Evolutionary conservation across 64 coral and sea anemone species (phyloP), one percentile per base, ranked within the genome.

Genomic region (Dendrophyllia cribrosa): DNA sequence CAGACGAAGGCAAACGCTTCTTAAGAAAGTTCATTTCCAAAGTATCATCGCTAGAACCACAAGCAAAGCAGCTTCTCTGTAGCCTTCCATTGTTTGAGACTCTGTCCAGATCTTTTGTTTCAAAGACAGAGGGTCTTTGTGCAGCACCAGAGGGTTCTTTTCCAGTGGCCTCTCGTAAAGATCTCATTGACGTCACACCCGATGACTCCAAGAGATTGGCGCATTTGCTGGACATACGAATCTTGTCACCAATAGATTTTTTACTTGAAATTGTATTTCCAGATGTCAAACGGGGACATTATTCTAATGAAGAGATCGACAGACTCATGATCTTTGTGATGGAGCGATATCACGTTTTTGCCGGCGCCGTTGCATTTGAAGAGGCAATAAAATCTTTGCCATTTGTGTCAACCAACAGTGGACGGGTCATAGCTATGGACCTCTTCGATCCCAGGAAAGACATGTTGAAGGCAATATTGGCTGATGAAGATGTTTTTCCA

Each of bases 31-130:
- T 94, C 44, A n/a, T 94, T 51, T 82, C 77, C 11, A 43, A 82
- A 59, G 69, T 46, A 15, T 64, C 45, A 5, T 53, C 48, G n/a
- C 25, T 94, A 47, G 69, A 83, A 15, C 43, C 13, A 59, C 44
- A 56, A 15, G 43, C 15, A 46, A 94, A 84, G 58, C 4, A 83
- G 7, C 43, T 89, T 76, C 49, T 94, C 9, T 46, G 44, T 65
- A 26, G 34, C 44, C 17, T 94, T 4, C 92, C 92, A 8, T 22
- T 94, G 23, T 89, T 94, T 75, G 92, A 94, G 47, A 94, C 92
- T 21, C 3, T 67, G 2, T 50, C 6, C 80, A 67, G 19, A 63
- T 20, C 12, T 17, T 74, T 74, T 48, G 43, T 45, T 3, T 46
- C 71, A 14, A 47, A 19, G 34, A 47, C 48, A 5, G 34, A 74